phyloP scores from a whole-genome alignment of 2,888 invertebrate genomes.

The Sinohyriopsis cumingii region DNA sequence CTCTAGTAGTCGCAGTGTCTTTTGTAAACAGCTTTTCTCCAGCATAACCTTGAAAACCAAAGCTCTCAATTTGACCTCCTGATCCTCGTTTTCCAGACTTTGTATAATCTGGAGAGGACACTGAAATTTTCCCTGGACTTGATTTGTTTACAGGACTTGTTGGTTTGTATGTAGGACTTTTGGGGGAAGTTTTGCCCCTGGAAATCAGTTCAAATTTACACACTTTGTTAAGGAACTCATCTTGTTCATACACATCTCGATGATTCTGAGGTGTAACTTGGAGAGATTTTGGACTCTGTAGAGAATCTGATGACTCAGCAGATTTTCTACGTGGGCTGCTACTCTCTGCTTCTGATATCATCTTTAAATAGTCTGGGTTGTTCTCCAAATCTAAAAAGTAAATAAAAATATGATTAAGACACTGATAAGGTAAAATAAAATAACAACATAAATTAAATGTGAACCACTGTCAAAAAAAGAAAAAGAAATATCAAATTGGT shows the following conservation, averaged over 20 bases:
- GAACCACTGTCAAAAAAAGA: no score
- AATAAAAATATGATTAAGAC: constrained; percentile 1
- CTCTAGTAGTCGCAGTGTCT: constrained; percentile 64
- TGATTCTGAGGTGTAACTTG: constrained; percentile 14
- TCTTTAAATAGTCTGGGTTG: constrained; percentile 60
- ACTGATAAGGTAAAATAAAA: no score
- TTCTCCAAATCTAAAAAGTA: constrained; percentile 56
- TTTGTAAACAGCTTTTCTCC: constrained; percentile 68
- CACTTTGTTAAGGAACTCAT: constrained; percentile 82
- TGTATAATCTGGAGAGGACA: constrained; percentile 26
- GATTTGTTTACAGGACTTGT: constrained; percentile 4
- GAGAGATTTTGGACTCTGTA: constrained; percentile 16
- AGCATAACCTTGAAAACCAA: constrained; percentile 33
- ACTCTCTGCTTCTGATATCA: constrained; percentile 61
- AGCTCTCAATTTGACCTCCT: constrained; percentile 21
- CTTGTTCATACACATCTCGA: constrained; percentile 72
- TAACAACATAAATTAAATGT: no score
- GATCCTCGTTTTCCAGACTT: constrained; percentile 28
- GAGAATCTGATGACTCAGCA: constrained; percentile 22
- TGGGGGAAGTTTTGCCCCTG: constrained; percentile 48
- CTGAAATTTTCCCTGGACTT: constrained; percentile 22
- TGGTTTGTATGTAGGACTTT: constrained; percentile 36
- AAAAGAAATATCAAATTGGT: no score
- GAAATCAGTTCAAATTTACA: constrained; percentile 80
- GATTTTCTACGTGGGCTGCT: constrained; percentile 31